Percentiles rank a stretch among this genome's conserved stretches.
These are phyloP conservation scores for Trematomus bernacchii DNA, from an alignment of 2,797 vertebrate genomes.

Conservation along the genomic window DNA sequence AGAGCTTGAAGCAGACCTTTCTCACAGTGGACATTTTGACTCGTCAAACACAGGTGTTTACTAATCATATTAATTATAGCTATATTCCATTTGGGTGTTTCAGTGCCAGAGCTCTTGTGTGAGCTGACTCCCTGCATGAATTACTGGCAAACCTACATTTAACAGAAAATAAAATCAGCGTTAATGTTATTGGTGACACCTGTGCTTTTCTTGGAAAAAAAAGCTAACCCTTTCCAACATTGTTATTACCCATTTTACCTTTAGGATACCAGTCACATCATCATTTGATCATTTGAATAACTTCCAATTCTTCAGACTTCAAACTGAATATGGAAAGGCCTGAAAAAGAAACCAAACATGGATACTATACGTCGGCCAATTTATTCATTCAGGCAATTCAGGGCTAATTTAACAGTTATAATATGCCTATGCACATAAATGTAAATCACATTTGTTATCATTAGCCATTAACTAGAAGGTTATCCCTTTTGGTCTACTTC, in stretches of 20 bases:
- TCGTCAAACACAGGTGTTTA: conserved; percentile 44
- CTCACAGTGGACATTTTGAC: conserved; percentile 11
- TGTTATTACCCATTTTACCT: background rate
- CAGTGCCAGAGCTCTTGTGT: conserved; percentile 19
- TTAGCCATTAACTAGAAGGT: no score
- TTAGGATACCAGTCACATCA: background rate
- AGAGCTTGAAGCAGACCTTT: conserved; percentile 5
- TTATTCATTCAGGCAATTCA: background rate
- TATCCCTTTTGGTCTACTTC: no score
- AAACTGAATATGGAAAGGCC: background rate
- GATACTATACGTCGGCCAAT: background rate
- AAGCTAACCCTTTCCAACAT: background rate
- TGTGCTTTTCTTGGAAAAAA: conserved; percentile 3
- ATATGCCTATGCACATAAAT: background rate
- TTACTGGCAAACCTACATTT: conserved; percentile 1
- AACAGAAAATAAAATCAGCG: background rate
- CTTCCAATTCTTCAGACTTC: background rate
- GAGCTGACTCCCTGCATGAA: conserved; percentile 13
- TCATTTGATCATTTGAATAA: background rate
- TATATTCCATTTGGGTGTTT: conserved; percentile 15
- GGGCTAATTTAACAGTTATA: background rate
- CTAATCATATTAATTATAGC: conserved; percentile 53
- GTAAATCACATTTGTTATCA: background rate
- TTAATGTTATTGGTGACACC: conserved; percentile 10
- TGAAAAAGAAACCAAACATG: background rate